Percentiles rank a stretch among this genome's conserved stretches.
Evolutionary conservation across 2,888 invertebrate species (phyloP).

Genomic region (Aromia moschata): DNA sequence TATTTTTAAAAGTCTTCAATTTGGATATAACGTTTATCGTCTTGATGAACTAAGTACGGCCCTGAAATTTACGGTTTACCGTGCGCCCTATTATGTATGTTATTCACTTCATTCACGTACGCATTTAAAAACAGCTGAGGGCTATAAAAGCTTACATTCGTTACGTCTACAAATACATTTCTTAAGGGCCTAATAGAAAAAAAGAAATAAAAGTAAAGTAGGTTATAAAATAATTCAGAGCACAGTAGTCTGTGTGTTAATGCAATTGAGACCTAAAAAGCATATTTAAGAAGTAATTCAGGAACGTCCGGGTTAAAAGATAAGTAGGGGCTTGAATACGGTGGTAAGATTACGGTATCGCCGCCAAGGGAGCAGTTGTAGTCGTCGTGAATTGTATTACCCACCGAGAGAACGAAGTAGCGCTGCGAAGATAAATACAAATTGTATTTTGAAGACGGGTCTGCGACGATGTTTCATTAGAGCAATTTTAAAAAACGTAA

Average conservation of each 20-base stretch:
- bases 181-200: slow-evolving; percentile 5
- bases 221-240: slow-evolving; percentile 32
- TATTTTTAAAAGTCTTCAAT: no score
- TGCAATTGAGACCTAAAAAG: slow-evolving; percentile 42
- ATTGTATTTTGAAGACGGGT: slow-evolving; percentile 43
- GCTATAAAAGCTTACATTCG: slow-evolving; percentile 8
- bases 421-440: slow-evolving; percentile 49
- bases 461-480: slow-evolving; percentile 28
- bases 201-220: slow-evolving; percentile 24
- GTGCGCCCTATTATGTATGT: no score
- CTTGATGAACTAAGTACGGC: no score
- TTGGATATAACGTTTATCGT: no score
- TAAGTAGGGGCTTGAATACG: slow-evolving; percentile 46
- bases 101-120: slow-evolving; percentile 1
- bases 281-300: slow-evolving; percentile 47
- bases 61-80: no score
- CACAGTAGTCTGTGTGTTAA: slow-evolving; percentile 36
- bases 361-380: slow-evolving; percentile 51
- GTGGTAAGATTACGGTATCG: slow-evolving; percentile 52
- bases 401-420: slow-evolving; percentile 33
- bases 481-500: slow-evolving; percentile 1
- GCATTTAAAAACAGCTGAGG: slow-evolving; percentile 1
- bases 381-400: slow-evolving; percentile 51
- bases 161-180: slow-evolving; percentile 8
- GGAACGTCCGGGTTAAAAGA: slow-evolving; percentile 43